Evolutionary conservation across 37 sponge, comb jelly and placozoan genomes (phyloP), one percentile per base, ranked within the genome.

Genomic region (Eunapius fragilis): DNA sequence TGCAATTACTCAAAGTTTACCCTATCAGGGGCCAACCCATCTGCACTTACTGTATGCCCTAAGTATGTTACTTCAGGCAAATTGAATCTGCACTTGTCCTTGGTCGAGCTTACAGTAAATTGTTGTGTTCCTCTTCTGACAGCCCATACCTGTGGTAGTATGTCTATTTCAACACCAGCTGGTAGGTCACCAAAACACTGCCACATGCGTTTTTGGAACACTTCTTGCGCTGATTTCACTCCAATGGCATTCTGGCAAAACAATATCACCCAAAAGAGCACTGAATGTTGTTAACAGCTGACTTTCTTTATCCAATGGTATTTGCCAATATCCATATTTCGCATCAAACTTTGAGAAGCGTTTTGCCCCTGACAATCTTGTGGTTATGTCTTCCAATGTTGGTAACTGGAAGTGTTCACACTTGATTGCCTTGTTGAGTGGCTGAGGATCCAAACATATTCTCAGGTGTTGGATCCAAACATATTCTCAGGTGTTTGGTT

Each of bases 261-360:
- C 69, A 68, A 58, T 37, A 85, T 14, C 74, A 22, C 10, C 85
- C 85, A 84, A 72, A 84, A 67, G 85, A 25, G 76, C 75, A 31
- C 45, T 84, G 77, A 84, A 75, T 12, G 77, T 84, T 26, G 85
- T 84, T n/a, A 84, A 27, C 25, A 75, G 76, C 28, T 75, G 76
- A 31, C 76, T 31, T 45, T 45, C 47, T n/a, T n/a, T n/a, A n/a
- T n/a, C n/a, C n/a, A n/a, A n/a, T n/a, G n/a, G n/a, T n/a, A n/a
- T n/a, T n/a, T n/a, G n/a, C n/a, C n/a, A n/a, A n/a, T n/a, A n/a
- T n/a, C n/a, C n/a, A n/a, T n/a, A n/a, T n/a, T n/a, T n/a, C n/a
- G n/a, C n/a, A n/a, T n/a, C n/a, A n/a, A n/a, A n/a, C n/a, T n/a
- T n/a, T n/a, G n/a, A n/a, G n/a, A n/a, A n/a, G n/a, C n/a, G n/a